These are phyloP conservation scores for Hirundichthys speculiger DNA, from an alignment of 2,113 vertebrate genomes.

Conservation along the genomic window DNA sequence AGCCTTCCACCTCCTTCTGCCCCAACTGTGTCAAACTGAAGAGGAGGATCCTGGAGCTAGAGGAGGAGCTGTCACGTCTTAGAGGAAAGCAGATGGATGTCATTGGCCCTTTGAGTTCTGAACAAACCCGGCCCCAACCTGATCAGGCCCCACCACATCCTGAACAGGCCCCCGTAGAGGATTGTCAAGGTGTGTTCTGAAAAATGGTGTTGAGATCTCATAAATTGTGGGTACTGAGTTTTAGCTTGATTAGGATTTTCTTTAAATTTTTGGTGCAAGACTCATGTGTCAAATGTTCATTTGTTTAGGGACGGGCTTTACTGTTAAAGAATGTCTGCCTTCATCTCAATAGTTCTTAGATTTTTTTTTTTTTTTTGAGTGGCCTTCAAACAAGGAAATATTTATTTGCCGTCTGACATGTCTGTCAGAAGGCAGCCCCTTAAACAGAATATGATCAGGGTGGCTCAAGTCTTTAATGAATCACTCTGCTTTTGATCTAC, in stretches of 20 bases:
- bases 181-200: constrained; percentile 87
- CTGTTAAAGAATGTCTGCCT: no score
- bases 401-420: no score
- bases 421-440: no score
- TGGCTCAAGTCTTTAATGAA: no score
- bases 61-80: constrained; percentile 90
- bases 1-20: constrained; percentile 93
- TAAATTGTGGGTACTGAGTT: not conserved
- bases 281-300: no score
- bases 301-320: no score
- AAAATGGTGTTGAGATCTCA: not conserved
- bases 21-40: constrained; percentile 93
- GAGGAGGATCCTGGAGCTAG: constrained; percentile 91
- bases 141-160: constrained; percentile 76
- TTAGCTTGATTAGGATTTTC: not conserved
- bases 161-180: constrained; percentile 87
- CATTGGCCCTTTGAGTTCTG: constrained; percentile 28
- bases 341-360: no score
- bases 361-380: no score
- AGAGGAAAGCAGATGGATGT: constrained; percentile 79
- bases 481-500: no score
- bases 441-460: no score
- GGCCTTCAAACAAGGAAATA: no score
- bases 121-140: not conserved
- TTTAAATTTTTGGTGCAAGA: no score